A percentile compares a stretch with the other conserved stretches of the same genome.
phyloP scores from a whole-genome alignment of 2,797 vertebrate species.

The Arctocebus calabarensis region DNA sequence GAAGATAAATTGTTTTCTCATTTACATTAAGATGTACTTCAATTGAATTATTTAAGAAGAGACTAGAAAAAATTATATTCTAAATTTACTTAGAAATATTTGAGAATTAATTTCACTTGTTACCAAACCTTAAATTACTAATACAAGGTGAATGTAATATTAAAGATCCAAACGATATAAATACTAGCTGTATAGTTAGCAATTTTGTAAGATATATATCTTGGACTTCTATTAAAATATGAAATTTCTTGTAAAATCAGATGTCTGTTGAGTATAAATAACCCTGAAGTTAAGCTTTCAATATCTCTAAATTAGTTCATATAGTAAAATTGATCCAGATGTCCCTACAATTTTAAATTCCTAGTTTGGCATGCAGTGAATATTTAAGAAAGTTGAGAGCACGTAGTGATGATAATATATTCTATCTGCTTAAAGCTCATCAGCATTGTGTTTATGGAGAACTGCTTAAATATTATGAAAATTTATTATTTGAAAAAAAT shows the following conservation, averaged over 20 bases:
- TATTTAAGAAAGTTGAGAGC: conserved; percentile 27
- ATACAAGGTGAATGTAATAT: conserved; percentile 24
- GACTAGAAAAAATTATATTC: conserved; percentile 1
- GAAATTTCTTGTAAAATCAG: background rate
- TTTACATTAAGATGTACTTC: background rate
- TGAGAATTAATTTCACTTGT: background rate
- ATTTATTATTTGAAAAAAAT: background rate
- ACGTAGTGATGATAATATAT: background rate
- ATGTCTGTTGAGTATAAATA: background rate
- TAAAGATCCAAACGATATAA: conserved; percentile 32
- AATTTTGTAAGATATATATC: conserved; percentile 13
- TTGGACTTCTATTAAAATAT: background rate
- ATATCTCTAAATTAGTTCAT: conserved; percentile 31
- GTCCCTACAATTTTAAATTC: background rate
- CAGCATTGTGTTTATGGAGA: background rate
- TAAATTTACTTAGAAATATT: conserved; percentile 12
- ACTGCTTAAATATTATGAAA: background rate
- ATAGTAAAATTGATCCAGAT: conserved; percentile 16
- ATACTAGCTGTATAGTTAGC: background rate
- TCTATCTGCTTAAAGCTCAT: conserved; percentile 11
- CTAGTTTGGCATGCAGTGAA: background rate
- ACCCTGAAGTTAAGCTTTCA: background rate
- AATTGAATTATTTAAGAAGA: background rate
- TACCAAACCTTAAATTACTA: conserved; percentile 28
- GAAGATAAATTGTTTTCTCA: too few relatives aligned